These are phyloP conservation scores for Philereme vetulata DNA, from an alignment of 2,888 invertebrate species.

Conservation along the genomic window DNA sequence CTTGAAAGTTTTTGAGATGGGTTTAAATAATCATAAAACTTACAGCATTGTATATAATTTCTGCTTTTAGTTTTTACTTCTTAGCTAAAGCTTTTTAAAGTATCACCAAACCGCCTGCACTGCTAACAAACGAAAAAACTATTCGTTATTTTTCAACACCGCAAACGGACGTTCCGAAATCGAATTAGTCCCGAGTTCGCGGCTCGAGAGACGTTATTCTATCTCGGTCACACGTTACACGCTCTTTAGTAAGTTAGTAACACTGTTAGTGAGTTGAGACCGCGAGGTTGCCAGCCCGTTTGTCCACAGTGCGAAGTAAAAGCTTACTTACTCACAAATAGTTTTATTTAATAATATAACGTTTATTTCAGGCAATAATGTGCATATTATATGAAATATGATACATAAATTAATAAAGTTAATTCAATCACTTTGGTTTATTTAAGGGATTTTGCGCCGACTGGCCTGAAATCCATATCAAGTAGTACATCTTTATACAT, in stretches of 20 bases:
- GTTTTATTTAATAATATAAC: too few relatives aligned
- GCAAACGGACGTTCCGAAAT: constrained; percentile 37
- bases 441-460: too few relatives aligned
- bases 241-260: constrained; percentile 66
- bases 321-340: background rate
- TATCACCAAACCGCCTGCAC: background rate
- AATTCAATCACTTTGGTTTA: too few relatives aligned
- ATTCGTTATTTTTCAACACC: constrained; percentile 32
- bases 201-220: constrained; percentile 51
- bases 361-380: too few relatives aligned
- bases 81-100: background rate
- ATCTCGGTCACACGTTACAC: constrained; percentile 57
- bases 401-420: too few relatives aligned
- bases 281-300: constrained; percentile 27
- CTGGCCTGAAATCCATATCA: too few relatives aligned
- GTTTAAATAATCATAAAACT: too few relatives aligned
- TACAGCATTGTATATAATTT: too few relatives aligned
- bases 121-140: constrained; percentile 7
- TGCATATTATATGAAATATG: too few relatives aligned
- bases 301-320: constrained; percentile 2
- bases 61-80: too few relatives aligned
- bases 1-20: too few relatives aligned
- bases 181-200: constrained; percentile 39
- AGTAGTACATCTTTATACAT: too few relatives aligned
- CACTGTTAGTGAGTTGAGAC: constrained; percentile 57